Base-by-base conservation (phyloP, 2,797 vertebrate species). In the Clarias laeviceps region DNA sequence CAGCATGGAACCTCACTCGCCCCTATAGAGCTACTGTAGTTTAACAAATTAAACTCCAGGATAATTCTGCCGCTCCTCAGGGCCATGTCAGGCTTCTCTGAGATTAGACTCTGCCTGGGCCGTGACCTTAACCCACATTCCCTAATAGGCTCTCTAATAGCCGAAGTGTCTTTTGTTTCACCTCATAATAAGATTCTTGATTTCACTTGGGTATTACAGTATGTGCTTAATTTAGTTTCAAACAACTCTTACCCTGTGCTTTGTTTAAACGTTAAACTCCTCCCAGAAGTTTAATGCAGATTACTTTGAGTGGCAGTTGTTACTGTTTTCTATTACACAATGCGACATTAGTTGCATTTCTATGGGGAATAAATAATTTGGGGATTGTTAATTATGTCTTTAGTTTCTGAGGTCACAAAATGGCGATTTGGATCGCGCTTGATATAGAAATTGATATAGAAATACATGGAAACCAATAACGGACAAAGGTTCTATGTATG, bases 161-260 rank as follows among this genome's bases (percentile, higher is more conserved):
- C 54, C 32, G 8, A 4, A 22, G 73, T 32, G 54, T 59, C 56
- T 22, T 34, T 24, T 37, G 18, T 32, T 1, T 76, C 56, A 80
- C 70, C 37, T 65, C 61, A 84, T 86, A 84, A 86, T 74, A 50
- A 84, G 72, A 73, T 72, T 54, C 37, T 29, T 59, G 11, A 61
- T 27, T 85, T 34, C 59, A 85, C 78, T 69, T 24, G 77, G 81
- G 77, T 82, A 40, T 68, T 84, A 54, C 50, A 54, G 50, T 54
- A 24, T 62, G 65, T 27, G 65, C 80, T 79, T 82, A 82, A 85
- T 73, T 85, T 64, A 73, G 82, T 78, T n/a, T 56, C 37, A 73
- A 56, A 76, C 54, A 57, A 22, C 5, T 8, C 7, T n/a, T 64
- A 54, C 15, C 1, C 15, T 56, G 27, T 1, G 0, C 18, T 57